Evolutionary conservation across 23 tunicate species (phyloP).

Genomic region (Trididemnum clinides): DNA sequence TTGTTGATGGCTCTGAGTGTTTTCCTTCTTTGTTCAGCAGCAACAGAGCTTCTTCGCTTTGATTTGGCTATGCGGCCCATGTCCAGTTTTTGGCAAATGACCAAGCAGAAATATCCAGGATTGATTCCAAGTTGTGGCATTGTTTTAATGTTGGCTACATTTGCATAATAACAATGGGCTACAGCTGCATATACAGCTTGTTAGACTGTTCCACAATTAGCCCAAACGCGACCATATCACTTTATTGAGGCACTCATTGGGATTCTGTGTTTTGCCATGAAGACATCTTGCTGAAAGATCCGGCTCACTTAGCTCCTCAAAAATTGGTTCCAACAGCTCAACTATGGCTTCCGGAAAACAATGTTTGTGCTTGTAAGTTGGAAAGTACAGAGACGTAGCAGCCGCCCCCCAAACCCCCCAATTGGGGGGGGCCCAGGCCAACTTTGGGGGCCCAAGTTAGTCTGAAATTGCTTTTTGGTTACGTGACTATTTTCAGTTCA

Average conservation of each 20-base stretch:
- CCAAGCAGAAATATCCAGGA: neutral
- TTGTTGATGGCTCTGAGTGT: conserved; percentile 7
- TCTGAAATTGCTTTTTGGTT: too few relatives aligned
- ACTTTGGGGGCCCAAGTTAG: too few relatives aligned
- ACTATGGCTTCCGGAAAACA: conserved; percentile 2
- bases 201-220: neutral
- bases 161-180: conserved; percentile 4
- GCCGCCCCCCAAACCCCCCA: too few relatives aligned
- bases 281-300: neutral
- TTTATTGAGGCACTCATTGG: conserved; percentile 14
- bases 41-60: neutral
- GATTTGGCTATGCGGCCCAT: neutral
- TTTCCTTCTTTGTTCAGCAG: conserved; percentile 7
- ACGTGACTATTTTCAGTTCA: too few relatives aligned
- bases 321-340: neutral
- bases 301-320: conserved; percentile 1
- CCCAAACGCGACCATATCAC: conserved; percentile 15
- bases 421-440: too few relatives aligned
- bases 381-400: too few relatives aligned
- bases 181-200: conserved; percentile 11
- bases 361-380: conserved; percentile 1
- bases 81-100: neutral
- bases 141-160: neutral
- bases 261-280: conserved; percentile 19
- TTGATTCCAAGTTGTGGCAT: conserved; percentile 10